Conservation (phyloP, 2,797 vertebrate genomes). For the Diceros bicornis region DNA sequence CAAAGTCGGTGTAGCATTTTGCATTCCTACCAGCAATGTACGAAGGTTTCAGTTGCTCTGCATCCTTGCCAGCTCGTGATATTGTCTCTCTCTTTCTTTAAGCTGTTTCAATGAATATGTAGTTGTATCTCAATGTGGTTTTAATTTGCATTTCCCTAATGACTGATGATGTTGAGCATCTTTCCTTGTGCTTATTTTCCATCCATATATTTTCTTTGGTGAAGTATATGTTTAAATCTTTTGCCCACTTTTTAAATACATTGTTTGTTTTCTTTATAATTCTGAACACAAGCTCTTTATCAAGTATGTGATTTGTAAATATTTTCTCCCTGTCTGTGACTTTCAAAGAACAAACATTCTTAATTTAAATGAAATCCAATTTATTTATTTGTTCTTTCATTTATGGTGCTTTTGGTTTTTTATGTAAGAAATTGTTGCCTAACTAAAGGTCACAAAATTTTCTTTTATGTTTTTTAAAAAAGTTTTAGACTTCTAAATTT, state of each 20-base stretch:
- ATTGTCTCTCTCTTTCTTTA: background rate
- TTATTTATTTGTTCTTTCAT: background rate
- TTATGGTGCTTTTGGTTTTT: background rate
- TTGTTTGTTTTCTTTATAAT: conserved; percentile 7
- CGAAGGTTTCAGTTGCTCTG: background rate
- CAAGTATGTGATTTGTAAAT: background rate
- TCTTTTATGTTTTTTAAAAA: background rate
- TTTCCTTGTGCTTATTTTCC: conserved; percentile 22
- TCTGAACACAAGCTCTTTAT: background rate
- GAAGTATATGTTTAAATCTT: background rate
- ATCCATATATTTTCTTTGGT: background rate
- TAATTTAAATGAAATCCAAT: background rate
- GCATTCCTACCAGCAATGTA: background rate
- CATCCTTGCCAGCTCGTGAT: background rate
- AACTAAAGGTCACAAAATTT: background rate
- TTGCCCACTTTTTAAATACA: background rate
- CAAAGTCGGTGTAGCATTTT: background rate
- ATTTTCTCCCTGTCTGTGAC: background rate
- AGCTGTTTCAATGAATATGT: background rate
- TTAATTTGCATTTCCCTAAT: background rate
- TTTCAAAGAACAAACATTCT: background rate
- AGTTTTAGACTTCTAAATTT: background rate
- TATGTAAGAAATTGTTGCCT: background rate
- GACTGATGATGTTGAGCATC: background rate
- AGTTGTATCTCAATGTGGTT: background rate